Percentiles rank a stretch among this genome's conserved stretches.
These are phyloP conservation scores for Hydractinia symbiolongicarpus DNA, from an alignment of 30 jellyfish, hydroid and myxozoan genomes.

Conservation along the genomic window DNA sequence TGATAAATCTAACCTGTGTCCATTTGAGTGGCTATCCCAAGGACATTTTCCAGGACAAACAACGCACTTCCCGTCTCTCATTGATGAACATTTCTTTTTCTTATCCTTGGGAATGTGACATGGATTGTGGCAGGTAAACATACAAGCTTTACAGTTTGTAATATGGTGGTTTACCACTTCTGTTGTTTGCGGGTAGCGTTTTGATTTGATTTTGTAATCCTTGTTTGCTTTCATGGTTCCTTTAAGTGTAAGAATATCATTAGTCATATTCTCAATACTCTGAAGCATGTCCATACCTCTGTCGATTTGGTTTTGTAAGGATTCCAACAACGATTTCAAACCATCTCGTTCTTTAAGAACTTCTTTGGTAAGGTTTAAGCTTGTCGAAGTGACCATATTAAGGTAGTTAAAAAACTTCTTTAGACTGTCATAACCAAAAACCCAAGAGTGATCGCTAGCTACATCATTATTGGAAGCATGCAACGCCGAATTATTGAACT, in stretches of 20 bases:
- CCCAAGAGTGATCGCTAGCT: conserved; percentile 9
- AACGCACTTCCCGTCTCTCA: conserved; percentile 4
- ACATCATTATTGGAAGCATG: not conserved
- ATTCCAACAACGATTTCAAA: not conserved
- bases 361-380: not conserved
- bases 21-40: conserved; percentile 3
- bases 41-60: conserved; percentile 17
- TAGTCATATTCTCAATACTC: not conserved
- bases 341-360: not conserved
- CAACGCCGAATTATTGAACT: conserved; percentile 2
- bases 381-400: not conserved
- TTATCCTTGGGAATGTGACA: not conserved
- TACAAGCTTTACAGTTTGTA: conserved; percentile 3
- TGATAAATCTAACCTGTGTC: not conserved
- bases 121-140: conserved; percentile 7
- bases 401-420: not conserved
- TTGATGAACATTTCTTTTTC: not conserved
- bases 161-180: not conserved
- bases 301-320: conserved; percentile 1
- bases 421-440: conserved; percentile 4
- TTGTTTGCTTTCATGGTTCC: conserved; percentile 8
- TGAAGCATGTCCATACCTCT: conserved; percentile 18
- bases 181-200: conserved; percentile 3
- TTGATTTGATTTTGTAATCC: not conserved
- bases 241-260: not conserved